Conservation (phyloP, 2,797 vertebrate genomes). For the Percopsis omiscomaycus region DNA sequence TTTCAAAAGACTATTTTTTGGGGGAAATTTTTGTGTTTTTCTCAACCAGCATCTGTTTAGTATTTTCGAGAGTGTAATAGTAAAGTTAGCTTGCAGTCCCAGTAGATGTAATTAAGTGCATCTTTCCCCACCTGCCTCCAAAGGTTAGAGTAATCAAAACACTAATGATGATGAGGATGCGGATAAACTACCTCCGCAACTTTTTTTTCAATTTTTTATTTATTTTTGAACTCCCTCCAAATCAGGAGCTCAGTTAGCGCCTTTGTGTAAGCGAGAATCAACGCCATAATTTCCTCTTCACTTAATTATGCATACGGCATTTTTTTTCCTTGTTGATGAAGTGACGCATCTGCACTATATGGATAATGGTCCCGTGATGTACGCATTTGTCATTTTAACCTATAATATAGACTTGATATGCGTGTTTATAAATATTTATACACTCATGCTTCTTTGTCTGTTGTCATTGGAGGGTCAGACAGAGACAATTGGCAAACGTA, state of each 20-base stretch:
- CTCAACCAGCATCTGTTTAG: not conserved
- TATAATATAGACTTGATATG: too few species aligned
- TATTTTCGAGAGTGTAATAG: slow-evolving; percentile 28
- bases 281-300: slow-evolving; percentile 22
- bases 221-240: slow-evolving; percentile 4
- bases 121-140: slow-evolving; percentile 44
- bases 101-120: slow-evolving; percentile 58
- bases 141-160: slow-evolving; percentile 69
- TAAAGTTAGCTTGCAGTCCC: slow-evolving; percentile 41
- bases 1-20: slow-evolving; percentile 5
- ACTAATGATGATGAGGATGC: slow-evolving; percentile 57
- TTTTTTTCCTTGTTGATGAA: slow-evolving; percentile 22
- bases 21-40: not conserved
- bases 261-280: slow-evolving; percentile 10
- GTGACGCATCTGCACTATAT: slow-evolving; percentile 4
- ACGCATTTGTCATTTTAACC: too few species aligned
- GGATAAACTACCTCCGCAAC: slow-evolving; percentile 37
- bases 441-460: too few species aligned
- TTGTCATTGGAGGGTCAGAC: too few species aligned
- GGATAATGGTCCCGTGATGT: not conserved
- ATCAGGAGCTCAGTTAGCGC: slow-evolving; percentile 15
- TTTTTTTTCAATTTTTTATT: slow-evolving; percentile 1
- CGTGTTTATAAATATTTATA: too few species aligned
- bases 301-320: slow-evolving; percentile 27
- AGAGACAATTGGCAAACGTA: too few species aligned